Percentiles rank a stretch among this genome's conserved stretches.
Conservation (phyloP, 2,888 invertebrate species). For the Endotricha flammealis region DNA sequence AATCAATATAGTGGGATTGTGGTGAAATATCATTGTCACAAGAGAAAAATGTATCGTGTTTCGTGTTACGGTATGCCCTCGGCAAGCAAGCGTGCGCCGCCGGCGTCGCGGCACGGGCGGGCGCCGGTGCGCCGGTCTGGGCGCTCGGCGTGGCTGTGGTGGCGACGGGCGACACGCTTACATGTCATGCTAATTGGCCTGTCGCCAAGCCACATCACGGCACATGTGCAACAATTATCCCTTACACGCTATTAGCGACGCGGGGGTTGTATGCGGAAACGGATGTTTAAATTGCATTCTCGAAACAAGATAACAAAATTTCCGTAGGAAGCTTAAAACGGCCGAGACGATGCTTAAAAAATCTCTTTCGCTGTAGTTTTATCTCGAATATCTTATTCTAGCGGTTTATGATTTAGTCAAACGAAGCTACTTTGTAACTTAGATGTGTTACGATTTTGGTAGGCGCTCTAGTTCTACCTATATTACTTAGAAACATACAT, state of each 20-base stretch:
- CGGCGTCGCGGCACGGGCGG: constrained; percentile 32
- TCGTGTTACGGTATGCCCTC: constrained; percentile 34
- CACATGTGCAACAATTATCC: constrained; percentile 77
- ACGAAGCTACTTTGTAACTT: too few relatives aligned
- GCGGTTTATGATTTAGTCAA: too few relatives aligned
- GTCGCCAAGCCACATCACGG: constrained; percentile 58
- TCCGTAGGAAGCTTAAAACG: constrained; percentile 27
- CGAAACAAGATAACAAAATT: constrained; percentile 60
- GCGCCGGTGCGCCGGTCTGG: constrained; percentile 35
- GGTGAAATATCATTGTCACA: constrained; percentile 32
- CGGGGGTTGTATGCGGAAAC: constrained; percentile 69
- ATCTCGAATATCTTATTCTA: too few relatives aligned
- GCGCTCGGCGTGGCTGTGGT: constrained; percentile 18
- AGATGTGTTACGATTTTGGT: too few relatives aligned
- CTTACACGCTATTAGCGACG: constrained; percentile 69
- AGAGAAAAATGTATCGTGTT: constrained; percentile 41
- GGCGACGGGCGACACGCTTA: constrained; percentile 41
- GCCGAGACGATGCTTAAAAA: constrained; percentile 10
- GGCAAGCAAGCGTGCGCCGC: constrained; percentile 16
- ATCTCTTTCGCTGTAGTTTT: background rate
- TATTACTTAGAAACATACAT: too few relatives aligned
- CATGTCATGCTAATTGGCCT: constrained; percentile 71
- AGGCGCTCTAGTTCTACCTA: too few relatives aligned
- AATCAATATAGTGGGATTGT: constrained; percentile 15
- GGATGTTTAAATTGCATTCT: constrained; percentile 76